A percentile compares a stretch with the other conserved stretches of the same genome.
Evolutionary conservation across 64 coral and sea anemone genomes (phyloP).

Genomic region (Stichodactyla mertensii): DNA sequence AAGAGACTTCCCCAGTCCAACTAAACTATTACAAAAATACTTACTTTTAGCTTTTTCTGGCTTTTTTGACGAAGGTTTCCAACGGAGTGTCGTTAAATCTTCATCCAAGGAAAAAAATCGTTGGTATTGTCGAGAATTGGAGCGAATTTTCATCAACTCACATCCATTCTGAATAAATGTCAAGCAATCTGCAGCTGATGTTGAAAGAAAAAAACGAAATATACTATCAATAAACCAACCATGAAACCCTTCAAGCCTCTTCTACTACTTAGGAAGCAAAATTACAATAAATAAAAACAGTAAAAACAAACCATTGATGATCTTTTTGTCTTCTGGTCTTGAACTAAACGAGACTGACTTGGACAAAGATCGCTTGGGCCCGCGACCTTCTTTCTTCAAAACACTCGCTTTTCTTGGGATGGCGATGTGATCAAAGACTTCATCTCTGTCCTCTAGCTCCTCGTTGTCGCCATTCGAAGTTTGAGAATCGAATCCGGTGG

Average conservation of each 20-base stretch:
- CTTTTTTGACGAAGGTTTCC: conserved; percentile 96
- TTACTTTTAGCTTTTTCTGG: conserved; percentile 94
- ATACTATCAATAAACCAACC: conserved; percentile 21
- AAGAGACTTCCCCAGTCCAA: not conserved
- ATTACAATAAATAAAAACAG: not conserved
- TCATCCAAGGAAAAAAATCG: conserved; percentile 88
- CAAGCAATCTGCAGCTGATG: conserved; percentile 85
- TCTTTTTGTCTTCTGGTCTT: conserved; percentile 63
- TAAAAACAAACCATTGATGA: conserved; percentile 55
- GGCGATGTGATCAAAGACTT: conserved; percentile 8
- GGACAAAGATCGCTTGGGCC: conserved; percentile 41
- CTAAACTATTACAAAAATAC: conserved; percentile 3
- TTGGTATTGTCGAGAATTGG: conserved; percentile 88
- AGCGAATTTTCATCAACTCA: conserved; percentile 97
- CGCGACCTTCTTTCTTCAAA: conserved; percentile 54
- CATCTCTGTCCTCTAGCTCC: conserved; percentile 23
- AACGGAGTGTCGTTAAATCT: conserved; percentile 68
- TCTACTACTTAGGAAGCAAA: not conserved
- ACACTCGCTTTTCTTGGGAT: conserved; percentile 53
- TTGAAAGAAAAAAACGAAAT: conserved; percentile 41
- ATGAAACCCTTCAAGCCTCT: conserved; percentile 25
- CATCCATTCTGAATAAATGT: conserved; percentile 95
- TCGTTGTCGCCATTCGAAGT: conserved; percentile 36
- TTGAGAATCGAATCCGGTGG: conserved; percentile 24
- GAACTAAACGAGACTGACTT: conserved; percentile 62